Percentiles rank a stretch among this genome's conserved stretches.
These are phyloP conservation scores for Hylia prasina DNA, from an alignment of 2,113 vertebrate genomes.

Conservation along the genomic window DNA sequence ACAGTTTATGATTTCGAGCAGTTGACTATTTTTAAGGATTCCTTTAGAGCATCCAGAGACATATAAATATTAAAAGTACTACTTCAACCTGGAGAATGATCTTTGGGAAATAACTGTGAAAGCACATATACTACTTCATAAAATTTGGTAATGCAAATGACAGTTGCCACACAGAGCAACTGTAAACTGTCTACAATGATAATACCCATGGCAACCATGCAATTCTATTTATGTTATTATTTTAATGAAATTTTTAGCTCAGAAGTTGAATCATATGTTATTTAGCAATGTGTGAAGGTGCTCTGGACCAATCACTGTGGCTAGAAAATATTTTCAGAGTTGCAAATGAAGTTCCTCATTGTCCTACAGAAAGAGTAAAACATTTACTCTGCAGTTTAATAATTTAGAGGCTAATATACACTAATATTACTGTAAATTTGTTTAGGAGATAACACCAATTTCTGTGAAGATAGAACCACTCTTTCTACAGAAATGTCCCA, in stretches of 20 bases:
- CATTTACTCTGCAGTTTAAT: not conserved
- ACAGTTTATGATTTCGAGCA: not conserved
- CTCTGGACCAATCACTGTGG: not conserved
- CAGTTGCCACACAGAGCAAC: not conserved
- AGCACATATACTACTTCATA: not conserved
- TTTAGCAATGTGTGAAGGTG: not conserved
- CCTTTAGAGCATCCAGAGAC: not conserved
- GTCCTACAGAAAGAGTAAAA: not conserved
- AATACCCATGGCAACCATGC: not conserved
- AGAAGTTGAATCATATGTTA: not conserved
- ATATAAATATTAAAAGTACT: not conserved
- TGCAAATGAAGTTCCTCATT: not conserved
- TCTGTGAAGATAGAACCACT: not conserved
- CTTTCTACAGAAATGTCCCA: not conserved
- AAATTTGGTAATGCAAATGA: not conserved
- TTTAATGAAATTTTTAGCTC: not conserved
- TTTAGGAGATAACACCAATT: not conserved
- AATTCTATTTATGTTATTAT: not conserved
- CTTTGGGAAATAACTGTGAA: not conserved
- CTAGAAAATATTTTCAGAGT: not conserved
- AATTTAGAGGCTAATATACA: not conserved
- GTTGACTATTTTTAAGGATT: not conserved
- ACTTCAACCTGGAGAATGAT: not conserved
- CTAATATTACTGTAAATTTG: not conserved
- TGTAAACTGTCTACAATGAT: not conserved